A percentile compares a stretch with the other conserved stretches of the same genome.
These are phyloP conservation scores for Lycia hirtaria DNA, from an alignment of 2,888 invertebrate species.

Conservation along the genomic window DNA sequence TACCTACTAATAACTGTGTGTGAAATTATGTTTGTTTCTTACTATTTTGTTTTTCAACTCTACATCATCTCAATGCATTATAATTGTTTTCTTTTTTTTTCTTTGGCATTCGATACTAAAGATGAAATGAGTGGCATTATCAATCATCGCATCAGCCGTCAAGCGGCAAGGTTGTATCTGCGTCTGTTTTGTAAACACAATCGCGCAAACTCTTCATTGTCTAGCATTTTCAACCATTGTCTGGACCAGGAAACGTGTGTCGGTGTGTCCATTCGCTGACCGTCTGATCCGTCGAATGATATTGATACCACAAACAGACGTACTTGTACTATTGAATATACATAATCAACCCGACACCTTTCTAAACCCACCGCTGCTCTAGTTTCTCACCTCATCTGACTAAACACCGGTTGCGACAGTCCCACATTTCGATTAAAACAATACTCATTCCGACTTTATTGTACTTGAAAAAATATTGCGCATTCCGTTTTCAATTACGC, in stretches of 20 bases:
- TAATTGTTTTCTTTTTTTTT: background rate
- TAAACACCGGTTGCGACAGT: conserved; percentile 47
- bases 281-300: conserved; percentile 27
- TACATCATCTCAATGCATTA: no score
- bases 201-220: conserved; percentile 57
- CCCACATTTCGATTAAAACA: conserved; percentile 47
- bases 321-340: conserved; percentile 16
- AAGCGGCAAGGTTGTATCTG: conserved; percentile 56
- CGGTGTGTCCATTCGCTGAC: conserved; percentile 43
- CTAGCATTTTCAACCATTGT: conserved; percentile 58
- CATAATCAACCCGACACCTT: conserved; percentile 47
- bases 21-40: no score
- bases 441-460: conserved; percentile 36
- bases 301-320: conserved; percentile 25
- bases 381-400: conserved; percentile 50
- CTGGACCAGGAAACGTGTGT: conserved; percentile 56
- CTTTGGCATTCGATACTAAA: background rate
- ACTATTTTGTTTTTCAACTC: no score
- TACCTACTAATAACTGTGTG: no score
- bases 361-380: conserved; percentile 43
- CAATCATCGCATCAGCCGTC: conserved; percentile 15
- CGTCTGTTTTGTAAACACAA: conserved; percentile 62
- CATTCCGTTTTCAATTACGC: conserved; percentile 45
- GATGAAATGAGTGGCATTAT: conserved; percentile 3
- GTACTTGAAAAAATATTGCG: conserved; percentile 31